These are phyloP conservation scores for Felis chaus DNA, from an alignment of 2,113 vertebrate genomes.

Conservation along the genomic window DNA sequence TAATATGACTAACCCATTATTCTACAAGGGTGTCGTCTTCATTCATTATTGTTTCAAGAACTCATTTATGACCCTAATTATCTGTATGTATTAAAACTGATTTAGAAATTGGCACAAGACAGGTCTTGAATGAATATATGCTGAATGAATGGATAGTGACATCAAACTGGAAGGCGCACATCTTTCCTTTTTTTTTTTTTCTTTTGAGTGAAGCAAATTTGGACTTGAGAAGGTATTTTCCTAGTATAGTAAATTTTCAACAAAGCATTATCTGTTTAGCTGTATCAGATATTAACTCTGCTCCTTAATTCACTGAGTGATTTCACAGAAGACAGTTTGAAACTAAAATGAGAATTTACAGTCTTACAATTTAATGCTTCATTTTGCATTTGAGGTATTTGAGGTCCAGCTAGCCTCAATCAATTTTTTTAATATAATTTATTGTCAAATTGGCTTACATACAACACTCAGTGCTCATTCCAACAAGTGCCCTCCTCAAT, in stretches of 20 bases:
- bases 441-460: too few relatives aligned
- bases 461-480: too few relatives aligned
- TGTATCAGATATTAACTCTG: not conserved
- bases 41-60: not conserved
- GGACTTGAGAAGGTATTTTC: not conserved
- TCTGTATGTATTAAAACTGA: not conserved
- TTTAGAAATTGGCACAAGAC: not conserved
- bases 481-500: too few relatives aligned
- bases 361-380: not conserved
- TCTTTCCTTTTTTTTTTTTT: not conserved
- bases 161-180: not conserved
- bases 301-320: not conserved
- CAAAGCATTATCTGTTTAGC: not conserved
- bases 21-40: not conserved
- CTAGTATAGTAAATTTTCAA: not conserved
- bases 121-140: not conserved
- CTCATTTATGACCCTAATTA: not conserved
- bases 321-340: not conserved
- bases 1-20: not conserved
- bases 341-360: not conserved
- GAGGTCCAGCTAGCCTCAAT: not conserved
- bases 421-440: not conserved
- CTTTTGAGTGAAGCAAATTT: not conserved
- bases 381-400: not conserved
- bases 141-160: not conserved